phyloP scores from a whole-genome alignment of 2,888 invertebrate genomes.

The Pachymerium ferrugineum region DNA sequence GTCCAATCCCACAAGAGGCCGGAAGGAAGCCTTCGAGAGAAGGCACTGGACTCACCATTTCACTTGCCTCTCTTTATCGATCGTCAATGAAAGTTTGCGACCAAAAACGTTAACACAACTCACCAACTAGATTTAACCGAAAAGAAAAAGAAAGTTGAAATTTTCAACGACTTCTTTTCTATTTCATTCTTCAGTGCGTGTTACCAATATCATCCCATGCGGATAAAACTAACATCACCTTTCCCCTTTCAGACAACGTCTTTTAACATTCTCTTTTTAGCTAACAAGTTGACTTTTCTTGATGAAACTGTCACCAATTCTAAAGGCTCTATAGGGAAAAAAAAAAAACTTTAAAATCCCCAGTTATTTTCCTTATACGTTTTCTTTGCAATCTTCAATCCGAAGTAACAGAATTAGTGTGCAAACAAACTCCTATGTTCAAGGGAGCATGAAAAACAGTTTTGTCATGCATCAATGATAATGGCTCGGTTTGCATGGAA shows the following conservation, averaged over 20 bases:
- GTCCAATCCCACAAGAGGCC: constrained; percentile 24
- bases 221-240: too few species aligned
- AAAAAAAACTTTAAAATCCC: background rate
- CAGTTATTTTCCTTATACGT: background rate
- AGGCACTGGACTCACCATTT: constrained; percentile 27
- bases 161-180: too few species aligned
- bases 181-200: too few species aligned
- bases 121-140: background rate
- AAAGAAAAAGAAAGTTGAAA: background rate
- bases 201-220: background rate
- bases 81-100: constrained; percentile 13
- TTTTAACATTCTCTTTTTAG: too few species aligned
- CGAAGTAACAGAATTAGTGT: background rate
- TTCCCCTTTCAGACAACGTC: too few species aligned
- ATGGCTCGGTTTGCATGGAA: constrained; percentile 21
- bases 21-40: constrained; percentile 25
- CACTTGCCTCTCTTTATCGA: constrained; percentile 24
- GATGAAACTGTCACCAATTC: background rate
- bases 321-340: background rate
- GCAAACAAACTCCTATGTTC: constrained; percentile 15
- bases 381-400: background rate
- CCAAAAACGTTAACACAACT: constrained; percentile 22
- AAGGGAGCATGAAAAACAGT: constrained; percentile 24
- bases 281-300: background rate
- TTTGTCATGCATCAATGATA: constrained; percentile 21